Base-by-base conservation (phyloP, 2,888 invertebrate genomes). In the Gortyna flavago region DNA sequence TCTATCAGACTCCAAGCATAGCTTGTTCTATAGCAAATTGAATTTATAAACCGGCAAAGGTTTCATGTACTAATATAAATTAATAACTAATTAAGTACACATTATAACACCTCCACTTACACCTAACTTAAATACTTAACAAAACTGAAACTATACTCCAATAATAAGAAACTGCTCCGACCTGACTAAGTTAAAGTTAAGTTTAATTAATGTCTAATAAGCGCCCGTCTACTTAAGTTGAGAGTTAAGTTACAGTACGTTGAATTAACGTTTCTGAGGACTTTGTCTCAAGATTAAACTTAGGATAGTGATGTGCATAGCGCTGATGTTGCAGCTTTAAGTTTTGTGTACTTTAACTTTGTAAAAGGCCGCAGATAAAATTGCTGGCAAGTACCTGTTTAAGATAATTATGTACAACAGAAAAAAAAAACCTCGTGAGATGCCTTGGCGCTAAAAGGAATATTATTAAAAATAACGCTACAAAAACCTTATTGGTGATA, bases 171-270 rank as follows among this genome's bases (percentile, higher is more conserved):
- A 38, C 67, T 25, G 32, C 25, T 62, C 35, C 69, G 25, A 84
- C 57, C 72, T 83, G 29, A 80, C 29, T 61, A 35, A 78, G 41
- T 85, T 76, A 29, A 51, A 75, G 21, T 64, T 64, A 61, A 72
- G 73, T 77, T 74, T 79, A 84, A 80, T 85, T 64, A 77, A 84
- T 72, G 80, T 77, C 74, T 85, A 87, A 85, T 84, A 84, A 85
- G 79, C 68, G 4, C 65, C 65, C 57, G 68, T 69, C 76, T 79
- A 61, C 79, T 87, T 84, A 76, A 76, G 21, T 68, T 67, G 75
- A 81, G 32, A 71, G 16, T 78, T 81, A 76, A 85, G 82, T 82
- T 79, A 79, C 51, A 66, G 62, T 84, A 62, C 69, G 69, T 75
- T 64, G 81, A 69, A 48, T 80, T 68, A 65, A 72, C 74, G 59